Evolutionary conservation across 2,113 vertebrate species (phyloP), one percentile per base, ranked within the genome.

Genomic region (Odobenus rosmarus): DNA sequence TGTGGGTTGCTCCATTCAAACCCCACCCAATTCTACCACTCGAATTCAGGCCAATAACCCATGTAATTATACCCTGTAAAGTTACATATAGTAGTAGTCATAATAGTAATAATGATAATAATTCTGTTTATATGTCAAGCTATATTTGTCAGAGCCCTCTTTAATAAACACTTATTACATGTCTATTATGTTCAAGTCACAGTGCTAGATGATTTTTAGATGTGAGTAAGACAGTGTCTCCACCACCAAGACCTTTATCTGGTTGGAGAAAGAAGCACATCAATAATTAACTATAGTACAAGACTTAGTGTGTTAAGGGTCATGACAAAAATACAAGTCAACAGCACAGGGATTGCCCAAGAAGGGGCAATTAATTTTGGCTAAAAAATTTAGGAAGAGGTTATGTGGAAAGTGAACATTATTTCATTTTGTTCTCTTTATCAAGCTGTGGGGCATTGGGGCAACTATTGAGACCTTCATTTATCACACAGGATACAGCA

Each of bases 81-180:
- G 33, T 49, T 62, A 49, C 33, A 91, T 36, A 51, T 12, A 53
- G n/a, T 84, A 64, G 82, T 84, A 81, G 71, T 95, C 88, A 93
- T 36, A 71, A 69, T 46, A 86, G 28, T 64, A 64, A 64, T 87
- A 67, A 62, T 79, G 81, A 69, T 92, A 88, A 88, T 79, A 42
- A 85, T 85, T 95, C 46, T 61, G 15, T 79, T 79, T 84, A 94
- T 86, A 79, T 95, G 55, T 19, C 90, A 96, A 95, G 67, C n/a
- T 95, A 39, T 87, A 88, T 36, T 74, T 87, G 24, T 79, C 55
- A 64, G 72, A 82, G 19, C 23, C 53, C 55, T 59, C 93, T 88
- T 67, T 36, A 95, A 88, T 80, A 96, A 97, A 95, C 36, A 93
- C 33, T 93, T 90, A 83, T 57, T 94, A 95, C 1, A 4, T 92